Conservation (phyloP, 2,797 vertebrate genomes). For the Acestrorhynchus altus region DNA sequence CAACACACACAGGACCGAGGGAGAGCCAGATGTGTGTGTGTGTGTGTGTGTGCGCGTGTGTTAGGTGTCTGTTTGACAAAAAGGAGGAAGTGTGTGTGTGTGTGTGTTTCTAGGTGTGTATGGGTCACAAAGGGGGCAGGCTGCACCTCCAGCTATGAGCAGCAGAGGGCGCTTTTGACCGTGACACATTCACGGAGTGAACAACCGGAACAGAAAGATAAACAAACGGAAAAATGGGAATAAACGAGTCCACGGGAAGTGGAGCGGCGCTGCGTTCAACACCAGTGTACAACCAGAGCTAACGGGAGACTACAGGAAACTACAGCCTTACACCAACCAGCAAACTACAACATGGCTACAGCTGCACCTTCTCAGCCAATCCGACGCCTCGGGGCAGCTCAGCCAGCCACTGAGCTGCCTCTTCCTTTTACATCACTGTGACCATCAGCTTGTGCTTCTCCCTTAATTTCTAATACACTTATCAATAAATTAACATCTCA, state of each 20-base stretch:
- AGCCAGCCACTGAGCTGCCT: neutral
- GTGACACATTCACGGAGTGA: neutral
- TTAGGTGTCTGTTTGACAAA: neutral
- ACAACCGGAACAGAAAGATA: conserved; percentile 14
- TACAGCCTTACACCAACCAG: conserved; percentile 1
- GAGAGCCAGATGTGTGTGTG: conserved; percentile 6
- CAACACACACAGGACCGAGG: conserved; percentile 65
- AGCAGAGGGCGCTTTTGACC: conserved; percentile 68
- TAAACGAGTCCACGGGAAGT: conserved; percentile 46
- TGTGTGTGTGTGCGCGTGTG: conserved; percentile 17
- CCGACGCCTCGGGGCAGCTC: neutral
- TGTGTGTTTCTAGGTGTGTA: conserved; percentile 14
- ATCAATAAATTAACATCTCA: conserved; percentile 63
- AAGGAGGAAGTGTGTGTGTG: conserved; percentile 1
- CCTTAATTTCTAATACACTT: conserved; percentile 46
- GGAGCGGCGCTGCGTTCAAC: neutral
- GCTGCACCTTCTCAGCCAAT: neutral
- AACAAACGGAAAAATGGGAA: conserved; percentile 52
- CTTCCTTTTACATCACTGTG: neutral
- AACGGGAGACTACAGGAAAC: conserved; percentile 1
- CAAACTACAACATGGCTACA: neutral
- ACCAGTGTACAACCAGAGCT: conserved; percentile 13
- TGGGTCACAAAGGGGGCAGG: neutral
- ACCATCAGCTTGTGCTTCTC: conserved; percentile 53
- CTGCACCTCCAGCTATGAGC: conserved; percentile 36